phyloP scores from a whole-genome alignment of 2,888 invertebrate genomes.

The Cataglyphis cursor region DNA sequence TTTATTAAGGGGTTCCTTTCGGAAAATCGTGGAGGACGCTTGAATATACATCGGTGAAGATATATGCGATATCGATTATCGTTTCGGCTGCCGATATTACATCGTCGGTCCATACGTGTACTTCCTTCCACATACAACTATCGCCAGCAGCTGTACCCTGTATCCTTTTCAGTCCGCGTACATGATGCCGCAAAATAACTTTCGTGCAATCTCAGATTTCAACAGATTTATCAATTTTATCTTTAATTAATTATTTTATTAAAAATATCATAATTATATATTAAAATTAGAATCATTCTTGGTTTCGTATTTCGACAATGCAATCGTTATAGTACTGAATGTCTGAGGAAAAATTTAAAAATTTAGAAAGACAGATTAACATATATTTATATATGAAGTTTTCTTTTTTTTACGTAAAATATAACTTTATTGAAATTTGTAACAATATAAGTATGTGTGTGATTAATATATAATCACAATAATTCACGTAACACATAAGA shows the following conservation, averaged over 20 bases:
- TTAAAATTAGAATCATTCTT: neutral
- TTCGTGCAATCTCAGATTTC: neutral
- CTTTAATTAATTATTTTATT: neutral
- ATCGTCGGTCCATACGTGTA: constrained; percentile 57
- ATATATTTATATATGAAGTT: neutral
- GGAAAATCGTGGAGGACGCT: constrained; percentile 75
- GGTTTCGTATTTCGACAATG: neutral
- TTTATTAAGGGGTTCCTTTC: constrained; percentile 79
- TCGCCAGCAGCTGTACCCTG: constrained; percentile 31
- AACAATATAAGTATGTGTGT: neutral
- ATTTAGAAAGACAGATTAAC: neutral
- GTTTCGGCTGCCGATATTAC: constrained; percentile 84
- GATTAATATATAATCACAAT: neutral
- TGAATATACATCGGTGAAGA: constrained; percentile 80
- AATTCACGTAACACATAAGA: neutral
- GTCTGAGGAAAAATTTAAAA: neutral
- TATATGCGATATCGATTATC: constrained; percentile 85
- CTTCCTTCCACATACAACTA: constrained; percentile 54
- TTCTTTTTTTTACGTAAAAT: neutral
- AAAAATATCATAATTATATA: neutral
- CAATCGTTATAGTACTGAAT: neutral
- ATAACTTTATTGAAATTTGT: neutral
- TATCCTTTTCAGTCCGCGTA: constrained; percentile 38
- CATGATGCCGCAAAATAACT: constrained; percentile 11
- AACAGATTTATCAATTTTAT: neutral